Conservation (phyloP, 37 sponge, comb jelly and placozoan genomes). For the Diacarnus erythraeanus region DNA sequence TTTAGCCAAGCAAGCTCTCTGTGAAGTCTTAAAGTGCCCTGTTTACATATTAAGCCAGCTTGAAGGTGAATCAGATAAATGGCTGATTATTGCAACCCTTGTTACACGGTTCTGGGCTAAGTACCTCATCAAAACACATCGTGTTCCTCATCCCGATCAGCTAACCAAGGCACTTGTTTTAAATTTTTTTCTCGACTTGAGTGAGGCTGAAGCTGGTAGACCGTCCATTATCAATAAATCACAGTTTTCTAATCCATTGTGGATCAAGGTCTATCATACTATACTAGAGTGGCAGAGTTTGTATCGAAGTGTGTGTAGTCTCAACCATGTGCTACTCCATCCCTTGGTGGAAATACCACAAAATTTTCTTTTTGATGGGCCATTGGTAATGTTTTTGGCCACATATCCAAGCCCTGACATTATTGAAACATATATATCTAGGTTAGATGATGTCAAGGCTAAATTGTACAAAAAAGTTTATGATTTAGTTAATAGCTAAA, state of each 20-base stretch:
- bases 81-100: neutral
- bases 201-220: neutral
- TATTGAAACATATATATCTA: neutral
- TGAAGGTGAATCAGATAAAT: neutral
- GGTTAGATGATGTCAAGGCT: neutral
- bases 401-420: neutral
- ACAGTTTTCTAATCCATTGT: neutral
- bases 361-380: neutral
- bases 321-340: neutral
- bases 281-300: slow-evolving; percentile 8
- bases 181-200: neutral
- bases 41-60: neutral
- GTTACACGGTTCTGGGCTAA: slow-evolving; percentile 6
- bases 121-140: neutral
- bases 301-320: neutral
- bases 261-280: slow-evolving; percentile 20
- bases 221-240: too few relatives aligned
- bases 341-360: neutral
- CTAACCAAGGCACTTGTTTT: neutral
- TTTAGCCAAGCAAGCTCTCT: neutral
- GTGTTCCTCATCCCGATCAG: neutral
- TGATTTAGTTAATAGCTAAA: neutral
- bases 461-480: neutral
- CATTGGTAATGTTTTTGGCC: neutral
- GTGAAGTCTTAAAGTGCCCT: neutral